phyloP scores from a whole-genome alignment of 2,888 invertebrate genomes.

The Lasioglossum vierecki region DNA sequence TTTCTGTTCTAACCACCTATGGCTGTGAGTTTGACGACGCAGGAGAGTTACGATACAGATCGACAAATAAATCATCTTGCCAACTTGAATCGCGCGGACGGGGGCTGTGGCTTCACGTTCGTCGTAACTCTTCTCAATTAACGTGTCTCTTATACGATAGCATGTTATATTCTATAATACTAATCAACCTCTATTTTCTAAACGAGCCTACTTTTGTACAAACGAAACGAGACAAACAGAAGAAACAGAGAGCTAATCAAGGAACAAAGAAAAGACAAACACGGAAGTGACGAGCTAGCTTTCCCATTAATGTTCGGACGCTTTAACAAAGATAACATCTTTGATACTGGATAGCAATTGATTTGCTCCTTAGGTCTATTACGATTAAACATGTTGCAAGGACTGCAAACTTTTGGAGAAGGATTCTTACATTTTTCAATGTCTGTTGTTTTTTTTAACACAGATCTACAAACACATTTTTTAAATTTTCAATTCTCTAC shows the following conservation, averaged over 20 bases:
- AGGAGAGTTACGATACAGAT: constrained; percentile 46
- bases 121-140: constrained; percentile 22
- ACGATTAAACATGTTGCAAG: no score
- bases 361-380: no score
- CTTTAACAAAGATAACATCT: no score
- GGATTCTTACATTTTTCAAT: no score
- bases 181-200: constrained; percentile 35
- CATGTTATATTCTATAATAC: constrained; percentile 7
- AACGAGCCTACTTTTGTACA: constrained; percentile 23
- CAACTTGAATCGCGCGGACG: constrained; percentile 56
- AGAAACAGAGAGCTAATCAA: neutral
- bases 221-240: neutral
- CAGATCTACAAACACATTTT: no score
- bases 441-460: no score
- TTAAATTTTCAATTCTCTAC: no score
- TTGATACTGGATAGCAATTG: no score
- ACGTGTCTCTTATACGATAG: constrained; percentile 33
- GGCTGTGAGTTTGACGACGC: constrained; percentile 75
- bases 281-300: neutral
- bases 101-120: constrained; percentile 12
- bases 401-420: no score
- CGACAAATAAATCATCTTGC: constrained; percentile 72
- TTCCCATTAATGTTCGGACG: neutral
- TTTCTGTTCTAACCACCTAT: constrained; percentile 59
- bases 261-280: neutral